phyloP scores from a whole-genome alignment of 92 coral and sea anemone genomes.

The Porites rus region DNA sequence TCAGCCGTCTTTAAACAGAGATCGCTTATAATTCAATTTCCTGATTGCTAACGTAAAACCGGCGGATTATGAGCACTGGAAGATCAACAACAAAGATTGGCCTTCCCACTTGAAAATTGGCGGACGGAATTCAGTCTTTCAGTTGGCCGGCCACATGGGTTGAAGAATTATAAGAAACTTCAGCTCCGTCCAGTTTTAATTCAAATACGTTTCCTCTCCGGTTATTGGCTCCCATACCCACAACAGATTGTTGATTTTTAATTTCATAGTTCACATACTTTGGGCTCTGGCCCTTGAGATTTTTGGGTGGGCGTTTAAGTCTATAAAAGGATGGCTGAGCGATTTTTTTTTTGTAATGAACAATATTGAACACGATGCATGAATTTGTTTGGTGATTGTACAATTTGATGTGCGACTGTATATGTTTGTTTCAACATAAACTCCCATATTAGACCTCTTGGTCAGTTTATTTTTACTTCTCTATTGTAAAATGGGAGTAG shows the following conservation, averaged over 20 bases:
- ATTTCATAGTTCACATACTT: neutral
- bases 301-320: neutral
- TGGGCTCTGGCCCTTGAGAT: neutral
- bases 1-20: neutral
- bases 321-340: neutral
- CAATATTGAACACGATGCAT: too few relatives aligned
- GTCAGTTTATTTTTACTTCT: too few relatives aligned
- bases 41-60: neutral
- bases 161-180: neutral
- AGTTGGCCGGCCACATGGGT: neutral
- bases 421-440: too few relatives aligned
- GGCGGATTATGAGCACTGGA: neutral
- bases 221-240: neutral
- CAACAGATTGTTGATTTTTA: neutral
- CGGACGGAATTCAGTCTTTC: neutral
- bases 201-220: constrained; percentile 2
- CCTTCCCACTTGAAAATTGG: neutral
- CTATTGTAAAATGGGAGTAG: too few relatives aligned
- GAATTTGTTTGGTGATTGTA: too few relatives aligned
- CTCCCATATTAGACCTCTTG: too few relatives aligned
- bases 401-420: too few relatives aligned
- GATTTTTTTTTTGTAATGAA: too few relatives aligned
- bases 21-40: neutral
- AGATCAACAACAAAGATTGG: neutral
- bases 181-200: too few relatives aligned